Percentiles rank a stretch among this genome's conserved stretches.
Conservation (phyloP, 2,797 vertebrate species). For the Enteromius trimaculatus region DNA sequence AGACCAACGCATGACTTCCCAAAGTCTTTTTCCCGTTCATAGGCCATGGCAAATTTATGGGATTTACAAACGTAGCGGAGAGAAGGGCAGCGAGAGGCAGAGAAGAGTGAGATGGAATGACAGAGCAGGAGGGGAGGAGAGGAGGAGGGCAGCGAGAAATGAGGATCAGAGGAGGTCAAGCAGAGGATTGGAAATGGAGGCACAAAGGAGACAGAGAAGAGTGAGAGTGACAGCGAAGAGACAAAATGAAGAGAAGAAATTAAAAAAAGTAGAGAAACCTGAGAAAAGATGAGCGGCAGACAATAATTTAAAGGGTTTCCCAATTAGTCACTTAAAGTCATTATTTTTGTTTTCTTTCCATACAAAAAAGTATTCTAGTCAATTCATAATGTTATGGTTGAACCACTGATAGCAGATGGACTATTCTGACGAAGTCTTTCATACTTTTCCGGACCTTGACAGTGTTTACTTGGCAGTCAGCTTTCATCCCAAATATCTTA, state of each 20-base stretch:
- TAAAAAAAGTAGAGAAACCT: constrained; percentile 12
- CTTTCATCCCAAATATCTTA: no score
- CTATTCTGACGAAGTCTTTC: no score
- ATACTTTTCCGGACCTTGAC: no score
- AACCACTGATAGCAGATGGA: no score
- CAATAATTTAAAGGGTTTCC: background rate
- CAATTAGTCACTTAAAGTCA: no score
- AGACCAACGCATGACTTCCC: constrained; percentile 51
- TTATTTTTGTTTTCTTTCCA: no score
- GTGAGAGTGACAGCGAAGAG: constrained; percentile 22
- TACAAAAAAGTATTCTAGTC: no score
- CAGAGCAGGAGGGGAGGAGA: constrained; percentile 29
- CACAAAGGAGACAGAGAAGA: constrained; percentile 35
- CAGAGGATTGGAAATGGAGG: constrained; percentile 58
- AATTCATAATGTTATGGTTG: no score
- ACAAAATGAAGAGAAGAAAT: constrained; percentile 21
- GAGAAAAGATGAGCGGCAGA: background rate
- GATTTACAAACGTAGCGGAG: constrained; percentile 56
- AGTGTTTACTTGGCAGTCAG: no score
- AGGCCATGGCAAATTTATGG: constrained; percentile 54
- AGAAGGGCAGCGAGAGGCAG: constrained; percentile 29
- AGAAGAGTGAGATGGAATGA: constrained; percentile 34
- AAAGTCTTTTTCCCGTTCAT: constrained; percentile 60
- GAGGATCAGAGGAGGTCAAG: constrained; percentile 62
- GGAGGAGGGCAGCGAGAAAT: constrained; percentile 42